These are phyloP conservation scores for Aldabrachelys gigantea DNA, from an alignment of 2,113 vertebrate genomes.

Conservation along the genomic window DNA sequence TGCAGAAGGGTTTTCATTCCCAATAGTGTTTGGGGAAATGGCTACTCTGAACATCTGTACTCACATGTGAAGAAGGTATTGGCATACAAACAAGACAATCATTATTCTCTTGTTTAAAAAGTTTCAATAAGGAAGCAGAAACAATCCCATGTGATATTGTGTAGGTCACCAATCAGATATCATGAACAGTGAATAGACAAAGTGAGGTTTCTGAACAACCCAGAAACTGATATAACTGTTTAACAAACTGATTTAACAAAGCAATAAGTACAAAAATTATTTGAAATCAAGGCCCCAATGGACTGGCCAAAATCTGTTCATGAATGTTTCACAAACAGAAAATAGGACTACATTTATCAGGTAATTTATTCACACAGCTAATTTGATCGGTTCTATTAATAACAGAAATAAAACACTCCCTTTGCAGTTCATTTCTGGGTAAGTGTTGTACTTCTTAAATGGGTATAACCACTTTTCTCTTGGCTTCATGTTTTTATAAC, in stretches of 20 bases:
- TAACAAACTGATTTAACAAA: too few species aligned
- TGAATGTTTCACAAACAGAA: neutral
- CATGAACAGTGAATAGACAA: neutral
- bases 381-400: neutral
- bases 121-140: neutral
- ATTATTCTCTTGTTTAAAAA: neutral
- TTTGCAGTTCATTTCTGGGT: constrained; percentile 37
- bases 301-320: neutral
- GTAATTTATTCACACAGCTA: neutral
- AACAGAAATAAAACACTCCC: constrained; percentile 55
- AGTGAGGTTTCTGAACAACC: neutral
- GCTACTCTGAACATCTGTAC: neutral
- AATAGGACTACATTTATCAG: neutral
- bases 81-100: neutral
- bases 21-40: neutral
- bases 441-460: constrained; percentile 50
- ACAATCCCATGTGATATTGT: neutral
- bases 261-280: neutral
- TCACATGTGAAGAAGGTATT: neutral
- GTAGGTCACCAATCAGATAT: neutral
- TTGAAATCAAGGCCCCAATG: neutral
- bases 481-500: constrained; percentile 66
- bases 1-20: neutral
- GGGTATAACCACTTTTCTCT: constrained; percentile 63
- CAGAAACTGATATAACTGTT: neutral